Evolutionary conservation across 2,797 vertebrate genomes (phyloP).

Genomic region (Danio albolineatus): DNA sequence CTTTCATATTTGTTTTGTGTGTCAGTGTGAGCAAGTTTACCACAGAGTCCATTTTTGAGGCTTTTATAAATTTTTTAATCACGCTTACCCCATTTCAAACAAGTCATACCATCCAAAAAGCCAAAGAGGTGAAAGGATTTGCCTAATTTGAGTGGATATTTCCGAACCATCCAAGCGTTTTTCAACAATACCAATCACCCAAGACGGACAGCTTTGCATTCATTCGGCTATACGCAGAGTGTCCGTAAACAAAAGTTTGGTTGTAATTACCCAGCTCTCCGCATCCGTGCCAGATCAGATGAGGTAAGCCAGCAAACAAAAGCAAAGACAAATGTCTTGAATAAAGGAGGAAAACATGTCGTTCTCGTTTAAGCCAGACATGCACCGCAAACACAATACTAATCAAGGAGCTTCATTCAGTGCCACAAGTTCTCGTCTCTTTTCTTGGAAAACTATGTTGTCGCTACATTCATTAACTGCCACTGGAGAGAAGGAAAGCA

Average conservation of each 20-base stretch:
- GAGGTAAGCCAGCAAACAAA: constrained; percentile 33
- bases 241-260: constrained; percentile 71
- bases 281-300: constrained; percentile 30
- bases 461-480: constrained; percentile 69
- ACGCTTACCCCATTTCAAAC: constrained; percentile 32
- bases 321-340: constrained; percentile 47
- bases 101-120: constrained; percentile 37
- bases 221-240: constrained; percentile 58
- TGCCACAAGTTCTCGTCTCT: constrained; percentile 43
- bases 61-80: constrained; percentile 18
- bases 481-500: constrained; percentile 56
- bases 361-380: constrained; percentile 61
- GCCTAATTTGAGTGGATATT: constrained; percentile 77
- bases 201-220: constrained; percentile 70
- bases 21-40: constrained; percentile 13
- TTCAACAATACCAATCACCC: constrained; percentile 77
- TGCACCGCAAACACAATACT: constrained; percentile 27
- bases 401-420: constrained; percentile 64
- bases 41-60: constrained; percentile 26
- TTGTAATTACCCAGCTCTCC: constrained; percentile 69
- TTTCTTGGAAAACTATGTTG: constrained; percentile 73
- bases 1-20: constrained; percentile 55
- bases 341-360: constrained; percentile 60
- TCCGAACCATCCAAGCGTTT: constrained; percentile 75
- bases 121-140: constrained; percentile 69